Evolutionary conservation across 2,888 invertebrate species (phyloP), one percentile per base, ranked within the genome.

Genomic region (Stenoptilia bipunctidactyla): DNA sequence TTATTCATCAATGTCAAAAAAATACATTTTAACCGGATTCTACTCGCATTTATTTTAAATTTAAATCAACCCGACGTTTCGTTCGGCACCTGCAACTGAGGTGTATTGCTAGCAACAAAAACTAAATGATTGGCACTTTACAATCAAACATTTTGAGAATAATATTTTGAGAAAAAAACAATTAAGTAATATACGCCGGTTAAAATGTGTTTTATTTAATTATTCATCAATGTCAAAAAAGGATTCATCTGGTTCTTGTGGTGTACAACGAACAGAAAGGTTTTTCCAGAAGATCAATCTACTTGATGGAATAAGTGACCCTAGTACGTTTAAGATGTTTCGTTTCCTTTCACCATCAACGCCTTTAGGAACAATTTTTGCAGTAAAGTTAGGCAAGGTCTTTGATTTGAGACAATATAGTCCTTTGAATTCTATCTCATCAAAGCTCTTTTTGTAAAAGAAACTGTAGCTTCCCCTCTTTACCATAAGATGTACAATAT

Each of bases 251-350:
- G 41, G 30, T 42, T 42, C 39, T 39, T 42, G 42, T 42, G 39
- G 33, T 36, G 39, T 42, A 42, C 39, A 42, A 43, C 42, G 9
- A 40, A 43, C 40, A 40, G 43, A 39, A 39, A 43, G 43, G 12
- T 8, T 30, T 44, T 44, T 39, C 44, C 41, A 44, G 38, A 44
- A 44, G 39, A 39, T 40, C 33, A 42, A 40, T 39, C 45, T 45
- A 42, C 39, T 45, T 45, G 37, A 34, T 39, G 45, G 42, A 39
- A 45, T 45, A 39, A 45, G 39, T 35, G 45, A 40, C 37, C 42
- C 45, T 40, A 45, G 36, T 40, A 41, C 39, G 14, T 42, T 43
- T 43, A 45, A 38, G 36, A 45, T 42, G 27, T 43, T 45, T 43
- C 36, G 36, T 41, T 41, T 40, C 30, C 39, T 35, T 30, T 12